A percentile compares a stretch with the other conserved stretches of the same genome.
These are phyloP conservation scores for Caenorhabditis sp. DNA, from an alignment of 2,888 invertebrate genomes.

Conservation along the genomic window DNA sequence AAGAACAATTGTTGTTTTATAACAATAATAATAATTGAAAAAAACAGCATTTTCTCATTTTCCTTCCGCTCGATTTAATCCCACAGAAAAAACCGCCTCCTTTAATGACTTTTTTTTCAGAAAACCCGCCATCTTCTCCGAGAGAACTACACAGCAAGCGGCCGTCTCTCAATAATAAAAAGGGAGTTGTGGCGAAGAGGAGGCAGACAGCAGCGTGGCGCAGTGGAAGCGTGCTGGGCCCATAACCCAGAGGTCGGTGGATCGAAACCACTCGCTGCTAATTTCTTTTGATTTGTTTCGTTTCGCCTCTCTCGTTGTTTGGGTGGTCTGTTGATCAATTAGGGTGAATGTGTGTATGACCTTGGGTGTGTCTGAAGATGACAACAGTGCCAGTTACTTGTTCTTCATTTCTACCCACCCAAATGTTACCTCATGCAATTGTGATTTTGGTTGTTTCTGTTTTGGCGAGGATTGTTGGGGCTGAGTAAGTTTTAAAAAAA, in stretches of 20 bases:
- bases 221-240: slow-evolving; percentile 85
- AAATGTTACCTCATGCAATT: background rate
- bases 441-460: background rate
- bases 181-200: background rate
- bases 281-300: background rate
- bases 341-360: background rate
- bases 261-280: slow-evolving; percentile 55
- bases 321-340: background rate
- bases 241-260: slow-evolving; percentile 89
- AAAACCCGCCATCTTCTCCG: too few relatives aligned
- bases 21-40: background rate
- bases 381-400: background rate
- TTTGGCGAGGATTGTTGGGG: background rate
- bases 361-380: background rate
- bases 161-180: background rate
- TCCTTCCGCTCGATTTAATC: background rate
- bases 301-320: background rate
- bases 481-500: background rate
- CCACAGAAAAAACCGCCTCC: too few relatives aligned
- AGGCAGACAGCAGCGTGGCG: slow-evolving; percentile 79
- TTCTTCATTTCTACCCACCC: too few relatives aligned
- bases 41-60: background rate
- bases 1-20: background rate
- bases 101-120: background rate
- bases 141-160: too few relatives aligned